A percentile compares a stretch with the other conserved stretches of the same genome.
These are phyloP conservation scores for Rafetus swinhoei DNA, from an alignment of 2,113 vertebrate genomes.

Conservation along the genomic window DNA sequence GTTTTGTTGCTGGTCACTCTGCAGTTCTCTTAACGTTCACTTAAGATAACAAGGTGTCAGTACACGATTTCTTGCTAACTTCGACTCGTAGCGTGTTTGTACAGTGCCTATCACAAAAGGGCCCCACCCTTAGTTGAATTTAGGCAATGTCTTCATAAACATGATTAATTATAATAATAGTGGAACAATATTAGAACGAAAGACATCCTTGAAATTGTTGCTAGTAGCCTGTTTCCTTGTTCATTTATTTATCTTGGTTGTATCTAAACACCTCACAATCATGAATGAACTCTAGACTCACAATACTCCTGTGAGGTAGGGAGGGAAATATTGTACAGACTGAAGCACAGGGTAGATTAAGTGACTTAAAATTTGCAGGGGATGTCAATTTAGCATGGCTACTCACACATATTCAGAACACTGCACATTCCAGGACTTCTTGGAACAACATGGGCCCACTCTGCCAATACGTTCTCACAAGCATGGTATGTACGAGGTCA, in stretches of 20 bases:
- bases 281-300: not conserved
- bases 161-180: not conserved
- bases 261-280: not conserved
- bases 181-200: not conserved
- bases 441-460: not conserved
- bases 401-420: not conserved
- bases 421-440: not conserved
- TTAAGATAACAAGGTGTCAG: not conserved
- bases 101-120: not conserved
- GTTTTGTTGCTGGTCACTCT: constrained; percentile 22
- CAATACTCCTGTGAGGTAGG: not conserved
- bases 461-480: not conserved
- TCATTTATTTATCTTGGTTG: not conserved
- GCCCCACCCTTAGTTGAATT: not conserved
- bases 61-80: not conserved
- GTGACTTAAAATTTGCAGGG: not conserved
- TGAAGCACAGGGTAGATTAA: not conserved
- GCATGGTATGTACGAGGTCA: not conserved
- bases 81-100: not conserved
- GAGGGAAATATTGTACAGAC: not conserved
- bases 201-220: not conserved
- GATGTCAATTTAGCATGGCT: not conserved
- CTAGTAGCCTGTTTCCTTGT: not conserved
- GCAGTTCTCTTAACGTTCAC: constrained; percentile 34
- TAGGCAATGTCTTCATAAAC: not conserved